Evolutionary conservation across 2,113 vertebrate species (phyloP), one percentile per base, ranked within the genome.

Genomic region (Toxotes jaculatrix): DNA sequence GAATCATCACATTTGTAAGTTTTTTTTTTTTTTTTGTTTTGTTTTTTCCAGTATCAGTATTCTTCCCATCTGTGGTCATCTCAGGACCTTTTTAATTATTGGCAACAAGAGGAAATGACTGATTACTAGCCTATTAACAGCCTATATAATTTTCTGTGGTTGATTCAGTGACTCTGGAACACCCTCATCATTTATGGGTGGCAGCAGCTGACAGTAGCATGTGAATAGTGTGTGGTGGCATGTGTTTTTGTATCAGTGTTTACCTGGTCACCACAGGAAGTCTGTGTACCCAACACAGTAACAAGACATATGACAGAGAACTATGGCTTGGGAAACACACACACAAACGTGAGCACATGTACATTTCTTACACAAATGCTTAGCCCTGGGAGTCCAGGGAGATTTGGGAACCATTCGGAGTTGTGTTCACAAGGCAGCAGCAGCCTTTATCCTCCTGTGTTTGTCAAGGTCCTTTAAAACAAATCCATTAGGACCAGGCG

Each of bases 391-490:
- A 92, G 72, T 86, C 84, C 67, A 16, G 27, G 87, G 91, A 89
- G 87, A 83, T 93, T 89, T 86, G 91, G 87, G 84, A 93, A 92
- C 73, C 80, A 89, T 88, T 88, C 88, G 65, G 47, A 71, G 55
- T 82, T 70, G 76, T 68, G 76, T 80, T 93, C 85, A 71, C 82
- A 84, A 45, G 75, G 80, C 71, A 65, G 69, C 61, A 59, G 70
- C 66, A 60, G 60, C 83, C 71, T 91, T 93, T 94, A 84, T 94
- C 70, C 43, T 67, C 9, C 34, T 17, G 76, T 93, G 88, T 94
- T 95, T 93, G 92, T 89, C 57, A 53, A 87, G 65, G 79, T 90
- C 78, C 55, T 93, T 92, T 92, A 84, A 84, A 94, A 91, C 71
- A 68, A 88, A 93, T 91, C 89, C 74, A 74, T 93, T 91, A 90